A percentile compares a stretch with the other conserved stretches of the same genome.
Conservation (phyloP, 2,888 invertebrate genomes). For the Psylliodes chrysocephalus region DNA sequence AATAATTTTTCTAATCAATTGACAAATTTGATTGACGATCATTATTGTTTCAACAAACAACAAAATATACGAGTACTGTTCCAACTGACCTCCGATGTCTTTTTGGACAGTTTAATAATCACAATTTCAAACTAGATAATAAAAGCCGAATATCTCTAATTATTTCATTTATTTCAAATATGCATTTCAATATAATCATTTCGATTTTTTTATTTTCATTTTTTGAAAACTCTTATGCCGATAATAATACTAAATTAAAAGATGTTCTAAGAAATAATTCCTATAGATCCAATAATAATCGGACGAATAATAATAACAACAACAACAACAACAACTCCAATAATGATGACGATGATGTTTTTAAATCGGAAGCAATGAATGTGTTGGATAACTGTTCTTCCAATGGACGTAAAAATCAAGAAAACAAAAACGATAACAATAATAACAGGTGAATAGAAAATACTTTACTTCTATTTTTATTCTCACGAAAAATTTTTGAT, state of each 20-base stretch:
- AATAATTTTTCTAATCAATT: neutral
- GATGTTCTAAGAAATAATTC: slow-evolving; percentile 46
- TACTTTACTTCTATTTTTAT: neutral
- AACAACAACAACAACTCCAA: too few relatives aligned
- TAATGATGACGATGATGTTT: slow-evolving; percentile 23
- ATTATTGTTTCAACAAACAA: too few relatives aligned
- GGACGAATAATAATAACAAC: slow-evolving; percentile 16
- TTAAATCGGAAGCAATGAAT: slow-evolving; percentile 24
- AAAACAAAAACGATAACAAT: neutral
- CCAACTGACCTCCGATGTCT: slow-evolving; percentile 10
- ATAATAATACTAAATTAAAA: slow-evolving; percentile 40
- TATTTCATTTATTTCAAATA: neutral
- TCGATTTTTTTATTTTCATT: neutral
- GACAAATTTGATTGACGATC: neutral
- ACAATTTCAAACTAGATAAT: slow-evolving; percentile 1
- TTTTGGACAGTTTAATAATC: slow-evolving; percentile 9
- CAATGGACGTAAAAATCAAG: neutral
- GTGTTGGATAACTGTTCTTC: slow-evolving; percentile 12
- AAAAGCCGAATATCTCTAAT: neutral
- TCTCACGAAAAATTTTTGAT: neutral
- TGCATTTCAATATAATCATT: neutral
- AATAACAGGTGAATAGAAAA: neutral
- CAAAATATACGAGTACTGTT: too few relatives aligned
- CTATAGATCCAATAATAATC: slow-evolving; percentile 19
- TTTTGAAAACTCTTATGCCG: neutral